Percentiles rank a stretch among this genome's conserved stretches.
phyloP scores from a whole-genome alignment of 2,113 vertebrate species.

The Gobius niger region DNA sequence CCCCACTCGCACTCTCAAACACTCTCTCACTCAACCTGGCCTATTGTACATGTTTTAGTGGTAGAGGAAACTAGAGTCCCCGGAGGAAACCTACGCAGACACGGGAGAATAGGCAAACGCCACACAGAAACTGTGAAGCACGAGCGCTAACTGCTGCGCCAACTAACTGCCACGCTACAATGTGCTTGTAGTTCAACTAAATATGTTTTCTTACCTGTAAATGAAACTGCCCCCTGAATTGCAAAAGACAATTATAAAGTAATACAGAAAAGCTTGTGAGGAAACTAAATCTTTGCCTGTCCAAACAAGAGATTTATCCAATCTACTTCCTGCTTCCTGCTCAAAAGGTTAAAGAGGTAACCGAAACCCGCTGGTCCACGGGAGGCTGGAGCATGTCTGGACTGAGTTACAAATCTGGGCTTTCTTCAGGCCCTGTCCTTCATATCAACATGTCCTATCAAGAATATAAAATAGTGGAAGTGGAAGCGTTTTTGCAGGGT shows the following conservation, averaged over 20 bases:
- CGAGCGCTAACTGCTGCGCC: no score
- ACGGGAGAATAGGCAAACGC: no score
- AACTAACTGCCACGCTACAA: no score
- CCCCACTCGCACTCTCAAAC: no score
- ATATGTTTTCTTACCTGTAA: conserved; percentile 17
- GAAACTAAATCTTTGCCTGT: conserved; percentile 55
- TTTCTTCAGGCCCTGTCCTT: conserved; percentile 43
- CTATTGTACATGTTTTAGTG: no score
- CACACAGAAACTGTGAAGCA: no score
- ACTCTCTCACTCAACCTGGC: no score
- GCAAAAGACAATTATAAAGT: conserved; percentile 41
- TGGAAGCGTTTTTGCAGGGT: conserved; percentile 22
- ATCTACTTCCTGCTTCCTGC: conserved; percentile 62
- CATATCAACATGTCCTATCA: conserved; percentile 52
- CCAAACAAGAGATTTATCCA: conserved; percentile 60
- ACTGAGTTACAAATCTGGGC: conserved; percentile 54
- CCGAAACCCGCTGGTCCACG: conserved; percentile 42
- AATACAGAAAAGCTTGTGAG: conserved; percentile 13
- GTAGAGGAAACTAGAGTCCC: no score
- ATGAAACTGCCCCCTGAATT: conserved; percentile 47
- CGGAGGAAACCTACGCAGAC: no score
- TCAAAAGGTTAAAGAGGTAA: conserved; percentile 50
- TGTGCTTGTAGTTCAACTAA: no score
- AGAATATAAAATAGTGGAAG: conserved; percentile 35
- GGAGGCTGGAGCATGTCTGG: conserved; percentile 37